Evolutionary conservation across 2,113 vertebrate species (phyloP).

Genomic region (Scalopus aquaticus): DNA sequence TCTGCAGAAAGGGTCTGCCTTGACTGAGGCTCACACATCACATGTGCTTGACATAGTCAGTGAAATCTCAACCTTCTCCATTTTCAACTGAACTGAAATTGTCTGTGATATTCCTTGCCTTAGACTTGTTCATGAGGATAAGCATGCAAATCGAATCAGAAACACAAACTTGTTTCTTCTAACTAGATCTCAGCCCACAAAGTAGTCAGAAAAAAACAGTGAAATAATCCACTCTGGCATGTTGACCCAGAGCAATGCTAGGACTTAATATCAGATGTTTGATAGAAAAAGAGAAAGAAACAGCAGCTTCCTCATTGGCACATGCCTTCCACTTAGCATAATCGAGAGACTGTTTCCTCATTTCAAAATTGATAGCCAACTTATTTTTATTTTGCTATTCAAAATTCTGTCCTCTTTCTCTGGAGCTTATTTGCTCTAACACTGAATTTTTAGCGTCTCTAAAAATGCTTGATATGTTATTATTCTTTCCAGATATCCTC

Average conservation of each 20-base stretch:
- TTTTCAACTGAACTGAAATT: constrained; percentile 25
- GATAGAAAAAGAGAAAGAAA: constrained; percentile 47
- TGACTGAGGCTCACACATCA: background rate
- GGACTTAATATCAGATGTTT: constrained; percentile 59
- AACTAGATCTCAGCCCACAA: constrained; percentile 58
- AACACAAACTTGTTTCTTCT: constrained; percentile 56
- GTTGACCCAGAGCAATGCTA: constrained; percentile 41
- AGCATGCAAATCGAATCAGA: constrained; percentile 67
- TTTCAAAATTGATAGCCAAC: constrained; percentile 69
- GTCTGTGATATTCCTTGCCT: constrained; percentile 54
- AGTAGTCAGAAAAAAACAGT: constrained; percentile 15
- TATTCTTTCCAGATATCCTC: constrained; percentile 85
- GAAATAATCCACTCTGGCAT: constrained; percentile 29
- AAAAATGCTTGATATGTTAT: constrained; percentile 80
- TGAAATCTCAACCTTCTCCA: background rate
- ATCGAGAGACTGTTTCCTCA: constrained; percentile 28
- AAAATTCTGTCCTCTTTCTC: constrained; percentile 60
- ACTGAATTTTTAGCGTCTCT: constrained; percentile 79
- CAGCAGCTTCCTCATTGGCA: background rate
- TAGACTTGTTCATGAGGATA: constrained; percentile 25
- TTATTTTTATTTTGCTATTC: constrained; percentile 64
- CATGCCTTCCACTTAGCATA: background rate
- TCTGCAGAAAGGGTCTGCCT: background rate
- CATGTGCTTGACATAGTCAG: background rate
- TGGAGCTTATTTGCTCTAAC: constrained; percentile 74